A percentile compares a stretch with the other conserved stretches of the same genome.
These are phyloP conservation scores for Temnothorax longispinosus DNA, from an alignment of 1,140 invertebrate species.

Conservation along the genomic window DNA sequence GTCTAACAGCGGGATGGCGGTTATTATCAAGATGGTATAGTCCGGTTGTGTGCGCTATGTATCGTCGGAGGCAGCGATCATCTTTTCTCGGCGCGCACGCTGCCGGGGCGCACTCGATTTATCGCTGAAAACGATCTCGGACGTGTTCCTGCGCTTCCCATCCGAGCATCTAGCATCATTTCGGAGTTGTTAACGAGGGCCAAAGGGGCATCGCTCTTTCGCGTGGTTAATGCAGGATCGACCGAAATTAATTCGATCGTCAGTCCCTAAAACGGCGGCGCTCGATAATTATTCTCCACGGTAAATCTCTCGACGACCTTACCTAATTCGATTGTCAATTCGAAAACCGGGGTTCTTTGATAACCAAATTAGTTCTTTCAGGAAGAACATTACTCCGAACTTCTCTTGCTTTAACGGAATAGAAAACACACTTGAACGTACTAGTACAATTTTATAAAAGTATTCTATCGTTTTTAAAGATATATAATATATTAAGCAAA, in stretches of 20 bases:
- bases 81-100: conserved; percentile 61
- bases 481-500: not conserved
- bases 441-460: not conserved
- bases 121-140: conserved; percentile 64
- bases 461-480: not conserved
- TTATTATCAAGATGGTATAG: conserved; percentile 80
- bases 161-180: conserved; percentile 47
- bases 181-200: conserved; percentile 55
- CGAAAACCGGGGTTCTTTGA: not conserved
- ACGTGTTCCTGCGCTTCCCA: conserved; percentile 58
- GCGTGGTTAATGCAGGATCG: conserved; percentile 28
- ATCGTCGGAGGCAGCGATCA: conserved; percentile 54
- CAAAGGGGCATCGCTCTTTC: conserved; percentile 61
- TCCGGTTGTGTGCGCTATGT: conserved; percentile 14
- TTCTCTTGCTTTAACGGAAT: not conserved
- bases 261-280: not conserved
- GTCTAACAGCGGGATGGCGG: conserved; percentile 76
- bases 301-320: not conserved
- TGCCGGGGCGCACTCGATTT: conserved; percentile 64
- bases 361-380: not conserved
- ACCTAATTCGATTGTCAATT: not conserved
- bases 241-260: conserved; percentile 60
- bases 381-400: not conserved
- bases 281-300: not conserved
- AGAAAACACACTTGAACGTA: not conserved